A percentile compares a stretch with the other conserved stretches of the same genome.
phyloP scores from a whole-genome alignment of 2,113 vertebrate genomes.

The Nerophis lumbriciformis region DNA sequence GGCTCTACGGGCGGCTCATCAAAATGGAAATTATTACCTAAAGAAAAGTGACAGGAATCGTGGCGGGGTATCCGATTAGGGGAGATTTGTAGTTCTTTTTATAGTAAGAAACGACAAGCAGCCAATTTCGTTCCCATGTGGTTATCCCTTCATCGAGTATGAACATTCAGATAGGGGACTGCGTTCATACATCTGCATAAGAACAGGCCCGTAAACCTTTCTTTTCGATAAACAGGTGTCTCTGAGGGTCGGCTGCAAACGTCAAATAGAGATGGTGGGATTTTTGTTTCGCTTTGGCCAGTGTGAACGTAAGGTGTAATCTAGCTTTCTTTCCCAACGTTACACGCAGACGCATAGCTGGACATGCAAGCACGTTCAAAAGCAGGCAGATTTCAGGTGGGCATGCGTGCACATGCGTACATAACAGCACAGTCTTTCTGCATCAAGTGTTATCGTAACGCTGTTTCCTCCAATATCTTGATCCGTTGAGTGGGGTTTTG shows the following conservation, averaged over 20 bases:
- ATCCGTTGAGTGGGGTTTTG: constrained; percentile 11
- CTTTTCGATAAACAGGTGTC: constrained; percentile 16
- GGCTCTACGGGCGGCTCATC: constrained; percentile 62
- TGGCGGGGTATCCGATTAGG: constrained; percentile 44
- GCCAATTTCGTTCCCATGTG: constrained; percentile 28
- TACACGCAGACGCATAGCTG: constrained; percentile 68
- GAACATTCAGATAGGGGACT: constrained; percentile 27
- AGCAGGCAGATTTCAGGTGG: constrained; percentile 55
- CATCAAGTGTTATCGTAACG: constrained; percentile 48
- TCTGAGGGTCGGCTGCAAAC: constrained; percentile 40
- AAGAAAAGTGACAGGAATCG: constrained; percentile 56
- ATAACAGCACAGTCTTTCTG: constrained; percentile 87
- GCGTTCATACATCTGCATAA: constrained; percentile 4
- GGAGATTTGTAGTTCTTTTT: constrained; percentile 41
- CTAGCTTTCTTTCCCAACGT: constrained; percentile 74
- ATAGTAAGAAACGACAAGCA: constrained; percentile 45
- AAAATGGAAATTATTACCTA: constrained; percentile 68
- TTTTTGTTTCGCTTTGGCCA: constrained; percentile 47
- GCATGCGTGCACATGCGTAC: constrained; percentile 57
- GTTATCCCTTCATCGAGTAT: constrained; percentile 26
- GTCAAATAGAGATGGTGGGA: constrained; percentile 63
- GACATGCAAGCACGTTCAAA: constrained; percentile 73
- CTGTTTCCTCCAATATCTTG: constrained; percentile 2
- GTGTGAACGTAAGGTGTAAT: constrained; percentile 76
- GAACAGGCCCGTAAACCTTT: constrained; percentile 9